Evolutionary conservation across 2,888 invertebrate genomes (phyloP), one percentile per base, ranked within the genome.

Genomic region (Leptinotarsa peninsularis): DNA sequence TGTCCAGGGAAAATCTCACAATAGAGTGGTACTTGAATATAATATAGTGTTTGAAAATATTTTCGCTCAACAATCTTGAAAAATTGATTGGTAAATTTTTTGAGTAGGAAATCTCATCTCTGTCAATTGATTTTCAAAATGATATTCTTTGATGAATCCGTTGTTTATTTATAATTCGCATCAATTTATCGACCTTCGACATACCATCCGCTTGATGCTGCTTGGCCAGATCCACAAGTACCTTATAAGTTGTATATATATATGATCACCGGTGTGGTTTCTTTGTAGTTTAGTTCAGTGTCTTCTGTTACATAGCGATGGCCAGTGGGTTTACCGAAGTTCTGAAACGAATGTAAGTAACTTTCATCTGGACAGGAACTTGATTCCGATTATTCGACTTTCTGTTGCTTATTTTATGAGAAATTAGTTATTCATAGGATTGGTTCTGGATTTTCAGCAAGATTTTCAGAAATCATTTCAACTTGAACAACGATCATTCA

Each of bases 211-310:
- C 54, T 54, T 63, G 63, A 63, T 63, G 63, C 63, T 66, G 56
- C 54, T 70, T 52, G 52, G 50, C 66, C 70, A 74, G 70, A 43
- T 74, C 23, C 56, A 70, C 23, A 49, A 70, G 69, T 69, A 74
- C 33, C 58, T n/a, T n/a, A 17, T 21, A 63, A 63, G 60, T 60
- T 74, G 54, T 74, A 74, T 74, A 74, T 74, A 74, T 74, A 74
- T 66, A 71, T 54, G 56, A 13, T 70, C 43, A 66, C 56, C 18
- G 15, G 43, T n/a, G 66, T 49, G 70, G 49, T 70, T 56, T 69
- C 67, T 69, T 54, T 56, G 56, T 71, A 74, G 74, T 74, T 54
- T 70, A 43, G 70, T 66, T 70, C 49, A 54, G 63, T 63, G 63
- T 43, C 17, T 63, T 63, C 63, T 33, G 43, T 33, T 33, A 63